Evolutionary conservation across 2,797 vertebrate species (phyloP).

Genomic region (Halcyon leucocephala): DNA sequence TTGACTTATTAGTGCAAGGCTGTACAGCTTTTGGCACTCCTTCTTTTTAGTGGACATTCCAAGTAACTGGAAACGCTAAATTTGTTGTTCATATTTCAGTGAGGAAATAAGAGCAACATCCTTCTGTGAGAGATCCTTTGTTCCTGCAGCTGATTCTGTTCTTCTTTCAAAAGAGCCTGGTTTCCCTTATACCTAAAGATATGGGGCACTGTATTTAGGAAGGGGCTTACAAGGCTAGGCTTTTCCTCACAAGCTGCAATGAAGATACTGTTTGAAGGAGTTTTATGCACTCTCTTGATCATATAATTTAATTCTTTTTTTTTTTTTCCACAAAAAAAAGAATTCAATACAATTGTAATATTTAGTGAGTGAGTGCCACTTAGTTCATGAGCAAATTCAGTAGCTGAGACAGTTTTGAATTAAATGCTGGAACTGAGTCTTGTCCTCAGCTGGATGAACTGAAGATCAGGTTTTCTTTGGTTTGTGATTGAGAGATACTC

Average conservation of each 20-base stretch:
- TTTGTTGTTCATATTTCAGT: background rate
- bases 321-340: background rate
- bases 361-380: background rate
- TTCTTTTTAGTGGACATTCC: background rate
- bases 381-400: background rate
- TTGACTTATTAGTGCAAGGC: background rate
- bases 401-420: background rate
- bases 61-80: background rate
- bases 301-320: background rate
- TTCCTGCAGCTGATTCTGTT: background rate
- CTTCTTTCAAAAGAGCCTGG: background rate
- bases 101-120: background rate
- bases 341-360: background rate
- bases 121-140: background rate
- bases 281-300: background rate
- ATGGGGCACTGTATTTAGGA: background rate
- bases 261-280: background rate
- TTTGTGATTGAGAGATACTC: background rate
- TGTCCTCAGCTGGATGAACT: too few relatives aligned
- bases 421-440: background rate
- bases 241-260: background rate
- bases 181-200: background rate
- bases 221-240: background rate
- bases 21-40: background rate
- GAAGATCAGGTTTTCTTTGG: background rate